Conservation (phyloP, 1,140 invertebrate species). For the Anthonomus grandis region DNA sequence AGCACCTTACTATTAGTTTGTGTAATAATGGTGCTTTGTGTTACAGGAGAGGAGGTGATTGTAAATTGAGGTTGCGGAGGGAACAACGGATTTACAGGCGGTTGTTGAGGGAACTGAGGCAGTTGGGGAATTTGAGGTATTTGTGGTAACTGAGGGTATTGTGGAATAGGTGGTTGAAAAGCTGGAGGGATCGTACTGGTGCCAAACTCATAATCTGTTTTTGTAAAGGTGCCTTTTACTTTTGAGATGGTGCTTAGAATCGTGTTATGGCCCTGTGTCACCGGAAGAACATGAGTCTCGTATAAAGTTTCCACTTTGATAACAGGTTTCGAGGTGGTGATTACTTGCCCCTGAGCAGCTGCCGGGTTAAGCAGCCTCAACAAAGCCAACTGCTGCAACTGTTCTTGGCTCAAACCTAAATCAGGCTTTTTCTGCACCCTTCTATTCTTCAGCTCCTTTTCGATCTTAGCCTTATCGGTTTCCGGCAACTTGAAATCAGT, state of each 20-base stretch:
- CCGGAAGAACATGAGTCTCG: conserved; percentile 75
- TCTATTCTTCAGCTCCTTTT: conserved; percentile 49
- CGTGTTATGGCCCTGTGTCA: conserved; percentile 70
- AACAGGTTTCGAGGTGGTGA: conserved; percentile 73
- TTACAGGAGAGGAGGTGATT: conserved; percentile 75
- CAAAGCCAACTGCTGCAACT: conserved; percentile 70
- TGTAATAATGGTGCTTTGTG: conserved; percentile 75
- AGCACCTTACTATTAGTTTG: conserved; percentile 77
- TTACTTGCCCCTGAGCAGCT: conserved; percentile 61
- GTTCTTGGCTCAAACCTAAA: conserved; percentile 60
- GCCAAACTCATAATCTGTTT: conserved; percentile 69
- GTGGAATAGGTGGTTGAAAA: conserved; percentile 25
- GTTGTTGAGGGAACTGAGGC: conserved; percentile 47
- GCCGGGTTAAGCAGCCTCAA: conserved; percentile 68
- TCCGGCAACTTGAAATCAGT: conserved; percentile 66
- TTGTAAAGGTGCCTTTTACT: conserved; percentile 62
- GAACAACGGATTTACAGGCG: conserved; percentile 53
- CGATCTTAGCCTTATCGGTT: conserved; percentile 60
- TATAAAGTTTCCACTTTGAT: conserved; percentile 73
- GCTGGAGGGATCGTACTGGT: conserved; percentile 65
- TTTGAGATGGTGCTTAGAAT: conserved; percentile 70
- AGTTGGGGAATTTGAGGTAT: conserved; percentile 52
- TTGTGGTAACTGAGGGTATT: conserved; percentile 39
- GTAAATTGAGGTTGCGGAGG: conserved; percentile 65
- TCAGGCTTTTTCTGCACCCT: conserved; percentile 52